A percentile compares a stretch with the other conserved stretches of the same genome.
Evolutionary conservation across 2,888 invertebrate species (phyloP).

Genomic region (Epistrophe eligans): DNA sequence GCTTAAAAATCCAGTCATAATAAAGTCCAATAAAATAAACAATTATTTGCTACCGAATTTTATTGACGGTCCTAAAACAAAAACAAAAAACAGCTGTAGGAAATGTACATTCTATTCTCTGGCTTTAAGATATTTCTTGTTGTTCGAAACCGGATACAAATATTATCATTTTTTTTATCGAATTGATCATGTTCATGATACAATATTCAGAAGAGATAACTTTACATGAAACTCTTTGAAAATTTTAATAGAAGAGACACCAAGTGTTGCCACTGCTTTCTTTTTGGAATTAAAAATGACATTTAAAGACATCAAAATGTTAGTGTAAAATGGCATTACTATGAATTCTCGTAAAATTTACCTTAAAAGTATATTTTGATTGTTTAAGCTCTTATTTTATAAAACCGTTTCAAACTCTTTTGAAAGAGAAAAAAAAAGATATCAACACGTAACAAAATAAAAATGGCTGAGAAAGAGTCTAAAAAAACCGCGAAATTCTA

Average conservation of each 20-base stretch:
- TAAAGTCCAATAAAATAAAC: conserved; percentile 37
- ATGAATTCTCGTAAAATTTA: not conserved
- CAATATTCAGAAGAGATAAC: not conserved
- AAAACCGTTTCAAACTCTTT: conserved; percentile 7
- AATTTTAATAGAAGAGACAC: not conserved
- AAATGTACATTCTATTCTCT: not conserved
- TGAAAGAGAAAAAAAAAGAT: conserved; percentile 15
- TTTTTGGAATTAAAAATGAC: not conserved
- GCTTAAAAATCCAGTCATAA: conserved; percentile 1
- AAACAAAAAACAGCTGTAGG: conserved; percentile 39
- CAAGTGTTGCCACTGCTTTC: not conserved
- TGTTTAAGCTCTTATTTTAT: not conserved
- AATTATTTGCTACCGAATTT: not conserved
- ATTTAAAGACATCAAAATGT: not conserved
- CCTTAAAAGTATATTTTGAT: too few species aligned
- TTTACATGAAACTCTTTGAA: not conserved
- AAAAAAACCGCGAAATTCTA: conserved; percentile 77
- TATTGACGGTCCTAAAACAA: conserved; percentile 10
- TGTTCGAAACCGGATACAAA: not conserved
- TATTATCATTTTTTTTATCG: conserved; percentile 5
- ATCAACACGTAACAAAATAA: not conserved
- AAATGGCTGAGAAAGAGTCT: conserved; percentile 26
- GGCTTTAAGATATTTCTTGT: not conserved
- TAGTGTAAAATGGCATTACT: not conserved
- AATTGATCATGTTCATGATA: not conserved